Percentiles rank a stretch among this genome's conserved stretches.
Evolutionary conservation across 2,888 invertebrate genomes (phyloP).

Genomic region (Shargacucullia verbasci): DNA sequence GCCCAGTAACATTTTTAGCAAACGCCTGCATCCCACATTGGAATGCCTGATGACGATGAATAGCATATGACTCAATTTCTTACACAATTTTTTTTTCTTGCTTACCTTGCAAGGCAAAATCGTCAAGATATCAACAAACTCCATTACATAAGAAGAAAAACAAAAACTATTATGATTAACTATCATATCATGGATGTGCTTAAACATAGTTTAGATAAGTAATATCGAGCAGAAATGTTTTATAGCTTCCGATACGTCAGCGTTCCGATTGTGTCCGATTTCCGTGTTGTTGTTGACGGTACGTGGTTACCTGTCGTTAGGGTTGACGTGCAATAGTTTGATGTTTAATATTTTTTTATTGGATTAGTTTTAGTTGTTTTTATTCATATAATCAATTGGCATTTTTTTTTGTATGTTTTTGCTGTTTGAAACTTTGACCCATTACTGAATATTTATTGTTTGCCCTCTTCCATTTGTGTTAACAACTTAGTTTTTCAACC

Average conservation of each 20-base stretch:
- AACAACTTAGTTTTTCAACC: no score
- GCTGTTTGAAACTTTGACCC: no score
- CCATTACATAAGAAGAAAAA: not conserved
- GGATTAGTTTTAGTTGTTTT: not conserved
- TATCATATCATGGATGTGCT: not conserved
- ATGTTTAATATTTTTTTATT: no score
- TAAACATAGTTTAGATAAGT: conserved; percentile 8
- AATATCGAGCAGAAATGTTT: conserved; percentile 16
- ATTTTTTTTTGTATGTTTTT: no score
- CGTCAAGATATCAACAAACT: not conserved
- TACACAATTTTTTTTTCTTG: no score
- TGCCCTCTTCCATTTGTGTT: no score
- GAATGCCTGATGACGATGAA: no score
- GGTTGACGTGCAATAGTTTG: not conserved
- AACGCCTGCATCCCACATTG: no score
- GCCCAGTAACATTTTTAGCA: no score
- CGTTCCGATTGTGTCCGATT: conserved; percentile 12
- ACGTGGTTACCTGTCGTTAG: conserved; percentile 1
- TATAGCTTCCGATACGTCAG: conserved; percentile 29
- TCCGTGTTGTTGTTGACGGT: conserved; percentile 28
- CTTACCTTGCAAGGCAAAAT: no score
- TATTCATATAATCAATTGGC: not conserved
- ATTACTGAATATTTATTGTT: no score
- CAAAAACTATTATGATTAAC: conserved; percentile 8
- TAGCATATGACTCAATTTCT: no score